These are phyloP conservation scores for Orgyia antiqua DNA, from an alignment of 2,888 invertebrate genomes.

Conservation along the genomic window DNA sequence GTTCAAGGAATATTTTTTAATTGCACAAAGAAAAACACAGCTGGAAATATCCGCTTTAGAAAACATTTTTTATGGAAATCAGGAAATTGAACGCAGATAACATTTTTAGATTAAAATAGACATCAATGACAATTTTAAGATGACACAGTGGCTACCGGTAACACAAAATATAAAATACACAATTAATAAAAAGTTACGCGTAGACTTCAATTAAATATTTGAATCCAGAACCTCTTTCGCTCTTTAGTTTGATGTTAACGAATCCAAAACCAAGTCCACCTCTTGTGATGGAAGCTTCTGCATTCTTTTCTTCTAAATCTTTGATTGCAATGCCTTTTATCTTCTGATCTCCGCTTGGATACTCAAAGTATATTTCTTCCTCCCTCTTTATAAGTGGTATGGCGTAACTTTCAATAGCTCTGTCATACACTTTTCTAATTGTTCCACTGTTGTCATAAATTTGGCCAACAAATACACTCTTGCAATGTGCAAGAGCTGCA, in stretches of 20 bases:
- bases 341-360: constrained; percentile 40
- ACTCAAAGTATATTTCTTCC: constrained; percentile 38
- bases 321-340: constrained; percentile 38
- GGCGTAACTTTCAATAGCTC: constrained; percentile 26
- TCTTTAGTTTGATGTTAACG: constrained; percentile 53
- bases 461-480: constrained; percentile 43
- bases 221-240: constrained; percentile 49
- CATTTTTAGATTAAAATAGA: no score
- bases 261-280: constrained; percentile 52
- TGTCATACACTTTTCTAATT: constrained; percentile 40
- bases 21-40: no score
- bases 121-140: no score
- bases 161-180: no score
- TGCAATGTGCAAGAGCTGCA: constrained; percentile 15
- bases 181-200: no score
- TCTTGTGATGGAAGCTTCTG: constrained; percentile 44
- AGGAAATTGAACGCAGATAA: no score
- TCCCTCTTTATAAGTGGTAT: constrained; percentile 39
- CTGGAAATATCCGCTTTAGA: no score
- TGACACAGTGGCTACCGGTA: no score
- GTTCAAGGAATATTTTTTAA: no score
- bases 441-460: constrained; percentile 36
- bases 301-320: constrained; percentile 36
- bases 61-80: no score
- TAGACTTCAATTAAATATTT: constrained; percentile 49